phyloP scores from a whole-genome alignment of 1,140 invertebrate species.

The Cotesia chilonis region DNA sequence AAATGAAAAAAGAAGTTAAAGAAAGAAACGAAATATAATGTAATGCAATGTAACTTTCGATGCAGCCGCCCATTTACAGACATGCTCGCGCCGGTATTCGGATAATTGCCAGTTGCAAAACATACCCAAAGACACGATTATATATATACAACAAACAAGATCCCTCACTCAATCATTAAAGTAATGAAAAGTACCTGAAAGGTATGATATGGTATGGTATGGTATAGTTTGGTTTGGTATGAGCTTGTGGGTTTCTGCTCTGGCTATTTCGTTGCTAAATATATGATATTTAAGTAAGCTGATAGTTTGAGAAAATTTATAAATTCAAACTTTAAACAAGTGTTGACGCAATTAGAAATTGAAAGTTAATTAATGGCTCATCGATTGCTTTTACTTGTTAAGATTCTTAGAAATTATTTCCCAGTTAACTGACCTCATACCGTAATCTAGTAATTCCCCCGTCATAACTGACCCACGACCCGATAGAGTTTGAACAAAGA shows the following conservation, averaged over 20 bases:
- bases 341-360: constrained; percentile 15
- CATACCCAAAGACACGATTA: constrained; percentile 47
- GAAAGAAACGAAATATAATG: constrained; percentile 38
- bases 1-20: not conserved
- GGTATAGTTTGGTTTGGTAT: too few species aligned
- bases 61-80: constrained; percentile 30
- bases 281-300: too few species aligned
- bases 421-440: constrained; percentile 33
- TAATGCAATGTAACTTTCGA: constrained; percentile 8
- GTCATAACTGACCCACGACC: constrained; percentile 23
- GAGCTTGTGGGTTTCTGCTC: too few species aligned
- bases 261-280: too few species aligned
- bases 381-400: constrained; percentile 15
- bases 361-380: constrained; percentile 20
- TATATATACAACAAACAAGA: not conserved
- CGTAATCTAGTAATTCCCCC: constrained; percentile 29
- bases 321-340: constrained; percentile 3
- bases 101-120: constrained; percentile 60
- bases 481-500: constrained; percentile 20
- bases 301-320: not conserved
- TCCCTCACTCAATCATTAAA: too few species aligned
- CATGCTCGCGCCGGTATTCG: constrained; percentile 42
- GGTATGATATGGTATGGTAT: too few species aligned
- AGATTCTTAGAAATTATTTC: constrained; percentile 28
- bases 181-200: too few species aligned